A percentile compares a stretch with the other conserved stretches of the same genome.
phyloP scores from a whole-genome alignment of 2,888 invertebrate genomes.

The Apoderus coryli region DNA sequence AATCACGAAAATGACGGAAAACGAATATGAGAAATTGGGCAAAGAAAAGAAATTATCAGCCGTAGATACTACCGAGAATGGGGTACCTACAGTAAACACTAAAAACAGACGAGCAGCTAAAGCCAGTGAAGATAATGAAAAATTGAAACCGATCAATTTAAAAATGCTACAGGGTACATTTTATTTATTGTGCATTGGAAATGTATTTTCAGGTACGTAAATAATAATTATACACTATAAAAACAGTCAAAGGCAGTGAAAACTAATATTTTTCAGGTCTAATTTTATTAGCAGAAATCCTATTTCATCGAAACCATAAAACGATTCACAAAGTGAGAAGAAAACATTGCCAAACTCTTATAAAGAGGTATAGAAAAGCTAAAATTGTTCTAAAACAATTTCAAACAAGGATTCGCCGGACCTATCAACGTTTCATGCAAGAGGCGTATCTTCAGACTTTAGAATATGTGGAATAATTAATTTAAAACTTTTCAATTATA shows the following conservation, averaged over 20 bases:
- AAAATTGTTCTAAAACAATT: conserved; percentile 5
- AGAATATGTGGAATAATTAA: conserved; percentile 25
- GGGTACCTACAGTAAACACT: conserved; percentile 19
- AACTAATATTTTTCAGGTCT: conserved; percentile 15
- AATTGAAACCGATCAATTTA: conserved; percentile 49
- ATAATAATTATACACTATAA: not conserved
- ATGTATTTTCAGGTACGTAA: conserved; percentile 40
- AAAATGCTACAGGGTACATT: conserved; percentile 62
- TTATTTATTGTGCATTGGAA: conserved; percentile 50
- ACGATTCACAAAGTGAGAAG: conserved; percentile 12
- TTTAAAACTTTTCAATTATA: no score
- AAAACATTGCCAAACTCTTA: conserved; percentile 8
- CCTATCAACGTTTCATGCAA: conserved; percentile 22
- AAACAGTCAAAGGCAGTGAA: conserved; percentile 8
- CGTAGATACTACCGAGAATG: conserved; percentile 27
- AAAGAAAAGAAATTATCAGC: conserved; percentile 35
- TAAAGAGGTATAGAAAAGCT: conserved; percentile 10
- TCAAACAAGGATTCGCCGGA: conserved; percentile 12
- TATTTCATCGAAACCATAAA: conserved; percentile 18
- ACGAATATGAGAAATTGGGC: conserved; percentile 57
- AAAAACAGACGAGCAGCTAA: conserved; percentile 22
- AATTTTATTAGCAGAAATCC: conserved; percentile 20
- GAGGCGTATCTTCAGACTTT: conserved; percentile 24
- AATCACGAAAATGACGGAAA: conserved; percentile 59
- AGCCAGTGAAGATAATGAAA: conserved; percentile 27